A percentile compares a stretch with the other conserved stretches of the same genome.
These are phyloP conservation scores for Tamias sibiricus DNA, from an alignment of 2,113 vertebrate species.

Conservation along the genomic window DNA sequence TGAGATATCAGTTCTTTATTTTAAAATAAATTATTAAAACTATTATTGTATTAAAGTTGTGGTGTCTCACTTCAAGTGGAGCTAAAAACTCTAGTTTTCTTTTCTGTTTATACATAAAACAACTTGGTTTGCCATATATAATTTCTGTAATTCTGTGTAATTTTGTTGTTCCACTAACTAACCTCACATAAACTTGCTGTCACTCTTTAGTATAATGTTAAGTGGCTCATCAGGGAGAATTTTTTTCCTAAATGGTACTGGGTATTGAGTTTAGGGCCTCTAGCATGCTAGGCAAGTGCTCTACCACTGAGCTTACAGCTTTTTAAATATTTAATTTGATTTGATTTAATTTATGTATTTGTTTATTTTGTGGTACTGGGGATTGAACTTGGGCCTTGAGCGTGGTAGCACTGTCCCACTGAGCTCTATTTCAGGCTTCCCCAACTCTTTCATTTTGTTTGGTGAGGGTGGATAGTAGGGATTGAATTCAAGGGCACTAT, in stretches of 20 bases:
- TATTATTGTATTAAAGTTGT: slow-evolving; percentile 65
- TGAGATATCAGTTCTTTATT: not conserved
- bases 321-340: not conserved
- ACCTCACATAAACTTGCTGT: not conserved
- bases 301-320: not conserved
- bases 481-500: not conserved
- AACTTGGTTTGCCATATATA: not conserved
- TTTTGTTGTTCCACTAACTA: not conserved
- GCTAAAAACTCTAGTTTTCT: not conserved
- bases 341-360: too few relatives aligned
- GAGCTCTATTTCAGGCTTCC: too few relatives aligned
- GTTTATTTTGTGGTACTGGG: too few relatives aligned
- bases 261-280: not conserved
- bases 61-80: not conserved
- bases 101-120: not conserved
- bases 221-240: not conserved
- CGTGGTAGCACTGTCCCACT: too few relatives aligned
- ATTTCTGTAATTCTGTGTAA: not conserved
- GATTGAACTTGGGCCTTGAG: too few relatives aligned
- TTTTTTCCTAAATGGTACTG: not conserved
- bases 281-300: not conserved
- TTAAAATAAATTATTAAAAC: slow-evolving; percentile 66
- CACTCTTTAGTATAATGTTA: not conserved
- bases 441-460: not conserved
- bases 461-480: not conserved